Evolutionary conservation across 2,797 vertebrate genomes (phyloP).

Genomic region (Sebastes matsubarae): DNA sequence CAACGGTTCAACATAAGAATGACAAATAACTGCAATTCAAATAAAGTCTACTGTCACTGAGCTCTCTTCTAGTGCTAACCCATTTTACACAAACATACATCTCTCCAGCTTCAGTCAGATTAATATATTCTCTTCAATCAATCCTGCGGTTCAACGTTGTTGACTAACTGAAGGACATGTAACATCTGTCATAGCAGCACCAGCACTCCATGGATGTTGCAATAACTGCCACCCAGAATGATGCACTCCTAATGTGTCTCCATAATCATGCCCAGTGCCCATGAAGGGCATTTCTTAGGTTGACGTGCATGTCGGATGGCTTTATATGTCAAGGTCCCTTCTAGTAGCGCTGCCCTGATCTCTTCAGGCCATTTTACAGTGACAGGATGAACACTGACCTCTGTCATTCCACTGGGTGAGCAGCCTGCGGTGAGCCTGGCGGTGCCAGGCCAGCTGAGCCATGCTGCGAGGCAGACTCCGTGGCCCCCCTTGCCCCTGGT

Average conservation of each 20-base stretch:
- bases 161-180: slow-evolving; percentile 17
- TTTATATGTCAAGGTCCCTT: slow-evolving; percentile 70
- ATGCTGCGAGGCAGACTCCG: slow-evolving; percentile 43
- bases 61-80: neutral
- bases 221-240: slow-evolving; percentile 34
- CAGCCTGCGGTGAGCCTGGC: slow-evolving; percentile 55
- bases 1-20: neutral
- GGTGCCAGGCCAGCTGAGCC: slow-evolving; percentile 62
- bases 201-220: slow-evolving; percentile 27
- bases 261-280: slow-evolving; percentile 54
- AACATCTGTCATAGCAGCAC: slow-evolving; percentile 49
- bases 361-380: slow-evolving; percentile 71
- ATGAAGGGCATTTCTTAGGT: slow-evolving; percentile 68
- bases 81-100: neutral
- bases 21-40: neutral
- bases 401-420: slow-evolving; percentile 68
- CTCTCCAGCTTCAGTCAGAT: neutral
- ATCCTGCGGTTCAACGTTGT: neutral
- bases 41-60: neutral
- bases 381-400: slow-evolving; percentile 74
- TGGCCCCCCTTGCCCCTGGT: slow-evolving; percentile 41
- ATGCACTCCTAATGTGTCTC: slow-evolving; percentile 44
- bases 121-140: neutral
- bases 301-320: slow-evolving; percentile 67
- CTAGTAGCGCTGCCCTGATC: slow-evolving; percentile 43